phyloP scores from a whole-genome alignment of 2,113 vertebrate species.

The Melospiza georgiana region DNA sequence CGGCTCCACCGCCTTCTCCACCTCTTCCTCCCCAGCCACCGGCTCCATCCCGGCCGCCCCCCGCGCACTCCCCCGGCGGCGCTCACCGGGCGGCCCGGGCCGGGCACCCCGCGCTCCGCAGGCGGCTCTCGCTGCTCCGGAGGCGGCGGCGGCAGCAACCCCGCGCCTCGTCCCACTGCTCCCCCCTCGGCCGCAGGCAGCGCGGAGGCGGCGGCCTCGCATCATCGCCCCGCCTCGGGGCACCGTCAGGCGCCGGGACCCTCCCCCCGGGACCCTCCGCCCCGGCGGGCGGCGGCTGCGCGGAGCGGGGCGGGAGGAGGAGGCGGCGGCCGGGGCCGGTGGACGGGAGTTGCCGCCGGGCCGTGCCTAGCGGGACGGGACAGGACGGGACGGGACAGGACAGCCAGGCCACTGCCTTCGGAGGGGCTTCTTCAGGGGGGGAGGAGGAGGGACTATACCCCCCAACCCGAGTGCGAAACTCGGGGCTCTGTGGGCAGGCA shows the following conservation, averaged over 20 bases:
- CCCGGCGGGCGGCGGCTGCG: not conserved
- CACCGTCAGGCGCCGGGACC: slow-evolving; percentile 47
- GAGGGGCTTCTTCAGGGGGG: no score
- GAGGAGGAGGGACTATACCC: not conserved
- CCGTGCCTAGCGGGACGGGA: not conserved
- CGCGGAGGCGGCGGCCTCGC: slow-evolving; percentile 29
- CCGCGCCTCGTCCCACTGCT: slow-evolving; percentile 14
- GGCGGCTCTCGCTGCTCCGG: not conserved
- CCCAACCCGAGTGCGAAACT: not conserved
- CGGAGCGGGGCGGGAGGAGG: not conserved
- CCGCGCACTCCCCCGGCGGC: not conserved
- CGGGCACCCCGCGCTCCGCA: not conserved
- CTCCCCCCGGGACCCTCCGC: slow-evolving; percentile 19
- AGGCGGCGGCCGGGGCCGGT: not conserved
- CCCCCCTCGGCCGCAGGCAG: slow-evolving; percentile 26
- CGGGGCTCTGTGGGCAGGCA: fast-evolving
- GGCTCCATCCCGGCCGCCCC: not conserved
- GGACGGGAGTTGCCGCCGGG: not conserved
- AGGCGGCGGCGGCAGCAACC: not conserved
- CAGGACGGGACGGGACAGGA: not conserved
- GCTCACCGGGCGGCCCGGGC: not conserved
- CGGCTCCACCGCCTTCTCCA: not conserved
- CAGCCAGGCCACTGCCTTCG: not conserved
- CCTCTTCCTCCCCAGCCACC: not conserved
- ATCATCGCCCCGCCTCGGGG: slow-evolving; percentile 36